Conservation (phyloP, 2,113 vertebrate genomes). For the Oncorhynchus kisutch region DNA sequence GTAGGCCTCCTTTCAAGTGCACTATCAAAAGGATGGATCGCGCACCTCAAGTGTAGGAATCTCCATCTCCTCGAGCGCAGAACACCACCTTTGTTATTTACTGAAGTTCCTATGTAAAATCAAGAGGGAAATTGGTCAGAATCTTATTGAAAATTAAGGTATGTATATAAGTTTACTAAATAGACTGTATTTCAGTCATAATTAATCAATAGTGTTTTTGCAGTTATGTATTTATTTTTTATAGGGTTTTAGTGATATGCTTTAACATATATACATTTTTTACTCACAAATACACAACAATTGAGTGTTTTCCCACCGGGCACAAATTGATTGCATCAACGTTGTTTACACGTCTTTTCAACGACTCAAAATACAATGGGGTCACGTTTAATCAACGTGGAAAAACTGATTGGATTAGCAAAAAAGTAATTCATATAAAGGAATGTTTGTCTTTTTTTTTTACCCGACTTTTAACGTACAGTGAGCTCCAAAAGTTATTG, state of each 20-base stretch:
- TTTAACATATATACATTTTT: neutral
- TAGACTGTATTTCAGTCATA: too few relatives aligned
- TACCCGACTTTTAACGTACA: too few relatives aligned
- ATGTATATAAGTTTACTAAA: neutral
- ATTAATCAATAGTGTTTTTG: neutral
- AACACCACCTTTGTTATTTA: neutral
- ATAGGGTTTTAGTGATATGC: neutral
- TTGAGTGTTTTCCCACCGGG: too few relatives aligned
- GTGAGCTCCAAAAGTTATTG: too few relatives aligned
- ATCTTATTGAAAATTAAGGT: neutral
- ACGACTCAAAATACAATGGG: too few relatives aligned
- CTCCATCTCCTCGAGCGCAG: neutral
- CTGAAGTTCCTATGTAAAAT: neutral
- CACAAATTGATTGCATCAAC: too few relatives aligned
- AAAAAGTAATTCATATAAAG: too few relatives aligned
- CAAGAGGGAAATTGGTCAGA: neutral
- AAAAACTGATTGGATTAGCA: too few relatives aligned
- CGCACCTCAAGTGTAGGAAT: constrained; percentile 21
- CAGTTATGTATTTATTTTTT: neutral
- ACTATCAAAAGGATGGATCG: constrained; percentile 12
- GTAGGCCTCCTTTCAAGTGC: constrained; percentile 2
- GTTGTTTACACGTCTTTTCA: too few relatives aligned
- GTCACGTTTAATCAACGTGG: too few relatives aligned
- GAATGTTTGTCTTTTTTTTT: too few relatives aligned
- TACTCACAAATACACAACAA: neutral